A percentile compares a stretch with the other conserved stretches of the same genome.
phyloP scores from a whole-genome alignment of 1,140 invertebrate genomes.

The Arion vulgaris region DNA sequence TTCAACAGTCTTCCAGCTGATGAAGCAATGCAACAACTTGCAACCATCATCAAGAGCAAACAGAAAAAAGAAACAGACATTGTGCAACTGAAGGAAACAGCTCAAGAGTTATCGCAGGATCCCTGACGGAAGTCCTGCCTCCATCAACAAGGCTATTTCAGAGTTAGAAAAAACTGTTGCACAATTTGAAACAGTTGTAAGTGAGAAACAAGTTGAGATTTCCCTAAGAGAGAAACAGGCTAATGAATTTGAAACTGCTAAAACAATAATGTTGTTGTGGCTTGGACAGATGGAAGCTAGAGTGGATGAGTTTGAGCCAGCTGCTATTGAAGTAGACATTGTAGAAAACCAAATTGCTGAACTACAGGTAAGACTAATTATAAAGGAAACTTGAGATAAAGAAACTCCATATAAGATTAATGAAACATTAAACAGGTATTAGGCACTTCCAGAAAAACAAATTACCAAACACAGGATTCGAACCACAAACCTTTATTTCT shows the following conservation, averaged over 20 bases:
- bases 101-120: slow-evolving; percentile 87
- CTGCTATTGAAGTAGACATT: slow-evolving; percentile 89
- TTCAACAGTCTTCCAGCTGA: slow-evolving; percentile 80
- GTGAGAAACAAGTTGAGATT: slow-evolving; percentile 87
- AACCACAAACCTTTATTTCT: too few species aligned
- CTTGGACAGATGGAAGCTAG: slow-evolving; percentile 84
- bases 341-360: slow-evolving; percentile 88
- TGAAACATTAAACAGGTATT: too few species aligned
- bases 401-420: too few species aligned
- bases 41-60: slow-evolving; percentile 73
- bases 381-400: too few species aligned
- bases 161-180: slow-evolving; percentile 90
- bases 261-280: slow-evolving; percentile 89
- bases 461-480: too few species aligned
- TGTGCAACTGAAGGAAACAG: slow-evolving; percentile 85
- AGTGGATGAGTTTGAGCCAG: slow-evolving; percentile 81
- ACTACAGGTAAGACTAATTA: slow-evolving; percentile 77
- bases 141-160: slow-evolving; percentile 82
- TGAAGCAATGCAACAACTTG: slow-evolving; percentile 80
- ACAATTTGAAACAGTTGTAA: slow-evolving; percentile 79
- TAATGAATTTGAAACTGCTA: slow-evolving; percentile 86
- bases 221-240: slow-evolving; percentile 87
- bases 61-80: slow-evolving; percentile 78
- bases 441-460: too few species aligned
- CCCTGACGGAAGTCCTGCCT: slow-evolving; percentile 78